Evolutionary conservation across 2,797 vertebrate genomes (phyloP), one percentile per base, ranked within the genome.

Genomic region (Rhinatrema bivittatum): DNA sequence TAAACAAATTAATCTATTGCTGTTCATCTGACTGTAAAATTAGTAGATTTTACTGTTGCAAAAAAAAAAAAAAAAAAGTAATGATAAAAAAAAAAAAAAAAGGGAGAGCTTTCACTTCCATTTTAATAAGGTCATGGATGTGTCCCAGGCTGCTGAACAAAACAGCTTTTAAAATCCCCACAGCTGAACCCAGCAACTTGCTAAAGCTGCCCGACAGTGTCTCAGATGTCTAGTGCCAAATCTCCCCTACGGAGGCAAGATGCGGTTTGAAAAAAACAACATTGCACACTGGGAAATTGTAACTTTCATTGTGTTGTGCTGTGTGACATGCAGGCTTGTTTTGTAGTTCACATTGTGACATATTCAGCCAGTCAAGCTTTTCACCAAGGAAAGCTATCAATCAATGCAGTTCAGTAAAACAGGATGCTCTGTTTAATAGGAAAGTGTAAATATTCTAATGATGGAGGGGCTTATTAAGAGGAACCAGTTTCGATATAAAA

Each of bases 21-120:
- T 89, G 87, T 74, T 91, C 91, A 89, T 82, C 87, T 93, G 84
- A 89, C 86, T 93, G 89, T 88, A 88, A 95, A 94, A 94, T 92
- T 86, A 84, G 85, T 82, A 78, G 79, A 86, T 88, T n/a, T 86
- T 85, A 84, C 80, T 84, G 74, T 82, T 81, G 73, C 63, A 65
- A 81, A 76, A 75, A 66, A 62, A 53, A 60, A 57, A 45, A 4
- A 7, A 16, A 32, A 29, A 21, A 46, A 35, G n/a, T n/a, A n/a
- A n/a, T n/a, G n/a, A n/a, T n/a, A 62, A 53, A 60, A 57, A 45
- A 4, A 7, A 16, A 32, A 29, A 21, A 46, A 35, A 53, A 23
- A 53, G 7, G 29, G 35, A 54, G 42, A 62, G 71, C 68, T 75
- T 81, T 81, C 66, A 67, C 42, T 73, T 73, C 65, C 60, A 62